These are phyloP conservation scores for Globodera ellingtonae DNA, from an alignment of 1,140 invertebrate species.

Conservation along the genomic window DNA sequence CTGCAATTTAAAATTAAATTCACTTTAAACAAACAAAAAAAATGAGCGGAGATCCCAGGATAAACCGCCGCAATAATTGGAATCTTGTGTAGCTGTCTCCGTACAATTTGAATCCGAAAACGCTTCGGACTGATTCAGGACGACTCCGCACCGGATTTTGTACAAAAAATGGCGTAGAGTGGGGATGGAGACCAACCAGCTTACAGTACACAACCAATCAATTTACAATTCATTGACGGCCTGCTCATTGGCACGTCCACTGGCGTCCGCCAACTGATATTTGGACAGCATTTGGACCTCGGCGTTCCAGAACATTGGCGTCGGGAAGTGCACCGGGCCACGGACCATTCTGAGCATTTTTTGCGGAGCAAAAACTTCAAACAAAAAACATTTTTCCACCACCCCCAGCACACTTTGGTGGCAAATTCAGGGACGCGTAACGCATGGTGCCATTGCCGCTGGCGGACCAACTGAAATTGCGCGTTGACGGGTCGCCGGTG, in stretches of 20 bases:
- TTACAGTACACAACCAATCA: no score
- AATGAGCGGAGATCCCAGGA: no score
- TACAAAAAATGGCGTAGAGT: no score
- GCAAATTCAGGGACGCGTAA: slow-evolving; percentile 58
- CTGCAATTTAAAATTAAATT: slow-evolving; percentile 26
- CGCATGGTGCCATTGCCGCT: slow-evolving; percentile 47
- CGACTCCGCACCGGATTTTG: no score
- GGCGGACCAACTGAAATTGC: slow-evolving; percentile 54
- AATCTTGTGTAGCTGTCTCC: no score
- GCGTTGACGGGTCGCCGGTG: slow-evolving; percentile 58
- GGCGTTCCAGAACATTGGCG: slow-evolving; percentile 61
- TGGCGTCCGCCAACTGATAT: slow-evolving; percentile 45
- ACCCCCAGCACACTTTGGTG: slow-evolving; percentile 52
- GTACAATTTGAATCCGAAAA: no score
- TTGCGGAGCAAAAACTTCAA: neutral
- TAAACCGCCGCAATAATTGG: no score
- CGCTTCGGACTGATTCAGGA: no score
- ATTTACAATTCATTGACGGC: slow-evolving; percentile 51
- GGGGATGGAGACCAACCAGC: no score
- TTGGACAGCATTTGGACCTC: slow-evolving; percentile 57
- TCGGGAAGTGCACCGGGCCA: slow-evolving; percentile 58
- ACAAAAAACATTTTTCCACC: neutral
- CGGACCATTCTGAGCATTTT: slow-evolving; percentile 51
- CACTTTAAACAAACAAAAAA: neutral
- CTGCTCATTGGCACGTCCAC: slow-evolving; percentile 33